Evolutionary conservation across 2,888 invertebrate species (phyloP).

Genomic region (Eristalis tenax): DNA sequence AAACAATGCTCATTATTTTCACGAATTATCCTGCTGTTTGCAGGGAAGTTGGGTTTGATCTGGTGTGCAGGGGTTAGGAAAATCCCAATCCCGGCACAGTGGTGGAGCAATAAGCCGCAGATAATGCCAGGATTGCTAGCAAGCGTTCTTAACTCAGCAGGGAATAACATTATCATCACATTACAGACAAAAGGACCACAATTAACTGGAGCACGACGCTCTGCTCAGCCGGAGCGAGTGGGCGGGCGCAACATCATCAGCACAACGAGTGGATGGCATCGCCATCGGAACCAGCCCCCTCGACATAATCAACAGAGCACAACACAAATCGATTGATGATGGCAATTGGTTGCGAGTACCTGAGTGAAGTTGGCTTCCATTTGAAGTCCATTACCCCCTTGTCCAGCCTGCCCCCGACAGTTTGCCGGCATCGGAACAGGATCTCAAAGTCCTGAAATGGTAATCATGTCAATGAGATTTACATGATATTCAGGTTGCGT

Average conservation of each 20-base stretch:
- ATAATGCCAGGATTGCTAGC: constrained; percentile 54
- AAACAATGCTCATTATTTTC: constrained; percentile 58
- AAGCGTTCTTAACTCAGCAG: constrained; percentile 51
- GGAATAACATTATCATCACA: constrained; percentile 60
- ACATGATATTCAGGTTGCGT: constrained; percentile 52
- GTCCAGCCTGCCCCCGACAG: neutral
- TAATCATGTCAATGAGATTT: constrained; percentile 62
- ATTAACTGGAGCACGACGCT: constrained; percentile 55
- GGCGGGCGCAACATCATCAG: neutral
- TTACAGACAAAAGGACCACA: constrained; percentile 63
- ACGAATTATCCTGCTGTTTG: constrained; percentile 10
- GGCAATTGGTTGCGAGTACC: constrained; percentile 42
- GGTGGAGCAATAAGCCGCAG: constrained; percentile 62
- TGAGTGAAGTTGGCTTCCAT: constrained; percentile 18
- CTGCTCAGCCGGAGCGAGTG: neutral
- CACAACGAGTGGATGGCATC: constrained; percentile 39
- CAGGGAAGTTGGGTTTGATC: neutral
- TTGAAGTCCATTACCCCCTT: neutral
- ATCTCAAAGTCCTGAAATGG: constrained; percentile 34
- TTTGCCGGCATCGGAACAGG: neutral
- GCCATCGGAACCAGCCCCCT: constrained; percentile 41
- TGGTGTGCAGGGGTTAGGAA: neutral
- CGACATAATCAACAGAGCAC: constrained; percentile 35
- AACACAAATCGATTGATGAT: constrained; percentile 58
- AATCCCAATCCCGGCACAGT: constrained; percentile 20